Percentiles rank a stretch among this genome's conserved stretches.
These are phyloP conservation scores for Ferdinandea cuprea DNA, from an alignment of 2,888 invertebrate species.

Conservation along the genomic window DNA sequence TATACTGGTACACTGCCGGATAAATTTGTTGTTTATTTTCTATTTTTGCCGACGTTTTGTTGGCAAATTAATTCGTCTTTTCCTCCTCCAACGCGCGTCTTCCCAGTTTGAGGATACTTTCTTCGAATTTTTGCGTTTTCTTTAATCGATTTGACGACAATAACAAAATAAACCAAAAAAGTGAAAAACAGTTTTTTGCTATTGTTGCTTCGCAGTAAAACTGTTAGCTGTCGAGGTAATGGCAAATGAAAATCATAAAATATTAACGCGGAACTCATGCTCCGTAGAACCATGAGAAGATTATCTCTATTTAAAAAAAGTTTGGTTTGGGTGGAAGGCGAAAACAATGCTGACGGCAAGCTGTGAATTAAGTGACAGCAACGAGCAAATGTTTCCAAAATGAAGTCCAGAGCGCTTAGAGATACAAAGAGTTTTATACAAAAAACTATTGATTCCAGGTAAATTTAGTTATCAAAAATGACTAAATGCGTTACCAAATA, in stretches of 20 bases:
- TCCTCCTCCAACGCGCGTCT: conserved; percentile 1
- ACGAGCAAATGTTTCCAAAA: not conserved
- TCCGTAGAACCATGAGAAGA: not conserved
- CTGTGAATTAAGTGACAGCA: conserved; percentile 1
- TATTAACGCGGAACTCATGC: conserved; percentile 17
- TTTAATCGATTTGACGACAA: conserved; percentile 37
- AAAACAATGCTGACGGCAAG: conserved; percentile 21
- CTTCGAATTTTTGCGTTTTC: conserved; percentile 45
- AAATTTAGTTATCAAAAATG: too few species aligned
- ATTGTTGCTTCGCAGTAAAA: conserved; percentile 7
- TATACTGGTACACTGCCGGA: conserved; percentile 10
- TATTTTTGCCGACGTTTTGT: conserved; percentile 16
- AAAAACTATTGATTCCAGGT: too few species aligned
- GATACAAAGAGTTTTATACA: not conserved
- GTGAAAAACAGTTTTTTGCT: not conserved
- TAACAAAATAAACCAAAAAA: conserved; percentile 13
- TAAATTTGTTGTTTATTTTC: conserved; percentile 41
- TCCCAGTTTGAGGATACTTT: conserved; percentile 19
- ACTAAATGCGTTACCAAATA: too few species aligned
- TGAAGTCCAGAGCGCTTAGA: not conserved
- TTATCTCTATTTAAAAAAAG: conserved; percentile 10
- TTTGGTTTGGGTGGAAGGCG: not conserved
- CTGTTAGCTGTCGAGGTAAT: conserved; percentile 1
- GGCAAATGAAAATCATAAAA: conserved; percentile 23
- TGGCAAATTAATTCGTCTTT: conserved; percentile 28